These are phyloP conservation scores for Oncorhynchus clarkii DNA, from an alignment of 2,113 vertebrate species.

Conservation along the genomic window DNA sequence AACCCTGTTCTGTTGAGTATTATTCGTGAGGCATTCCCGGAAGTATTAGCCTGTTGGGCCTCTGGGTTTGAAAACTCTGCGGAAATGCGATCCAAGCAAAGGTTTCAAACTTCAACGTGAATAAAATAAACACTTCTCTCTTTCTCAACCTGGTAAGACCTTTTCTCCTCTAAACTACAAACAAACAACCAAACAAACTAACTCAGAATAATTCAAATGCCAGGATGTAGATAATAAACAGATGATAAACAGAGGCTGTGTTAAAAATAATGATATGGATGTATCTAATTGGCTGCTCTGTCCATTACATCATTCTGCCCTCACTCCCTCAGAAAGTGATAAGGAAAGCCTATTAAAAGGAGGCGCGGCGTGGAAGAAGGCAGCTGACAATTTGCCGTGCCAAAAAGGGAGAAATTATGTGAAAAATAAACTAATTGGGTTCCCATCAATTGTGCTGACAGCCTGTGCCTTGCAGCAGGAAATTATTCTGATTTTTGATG, in stretches of 20 bases:
- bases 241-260: not conserved
- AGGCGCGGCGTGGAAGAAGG: not conserved
- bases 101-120: not conserved
- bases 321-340: not conserved
- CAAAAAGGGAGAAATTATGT: conserved; percentile 17
- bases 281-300: conserved; percentile 34
- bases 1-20: too few species aligned
- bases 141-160: conserved; percentile 2
- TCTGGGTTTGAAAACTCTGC: not conserved
- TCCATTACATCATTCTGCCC: conserved; percentile 1
- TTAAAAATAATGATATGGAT: conserved; percentile 17
- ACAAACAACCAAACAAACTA: not conserved
- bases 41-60: too few species aligned
- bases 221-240: not conserved
- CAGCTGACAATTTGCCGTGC: conserved; percentile 24
- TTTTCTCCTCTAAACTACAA: not conserved
- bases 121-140: conserved; percentile 2
- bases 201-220: conserved; percentile 8
- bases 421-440: conserved; percentile 38
- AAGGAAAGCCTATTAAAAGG: not conserved
- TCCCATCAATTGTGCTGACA: conserved; percentile 42
- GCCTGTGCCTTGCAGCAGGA: conserved; percentile 40
- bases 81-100: not conserved
- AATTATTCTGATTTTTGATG: conserved; percentile 27
- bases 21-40: too few species aligned